Base-by-base conservation (phyloP, 1,140 invertebrate genomes). In the Bacillus rossius region DNA sequence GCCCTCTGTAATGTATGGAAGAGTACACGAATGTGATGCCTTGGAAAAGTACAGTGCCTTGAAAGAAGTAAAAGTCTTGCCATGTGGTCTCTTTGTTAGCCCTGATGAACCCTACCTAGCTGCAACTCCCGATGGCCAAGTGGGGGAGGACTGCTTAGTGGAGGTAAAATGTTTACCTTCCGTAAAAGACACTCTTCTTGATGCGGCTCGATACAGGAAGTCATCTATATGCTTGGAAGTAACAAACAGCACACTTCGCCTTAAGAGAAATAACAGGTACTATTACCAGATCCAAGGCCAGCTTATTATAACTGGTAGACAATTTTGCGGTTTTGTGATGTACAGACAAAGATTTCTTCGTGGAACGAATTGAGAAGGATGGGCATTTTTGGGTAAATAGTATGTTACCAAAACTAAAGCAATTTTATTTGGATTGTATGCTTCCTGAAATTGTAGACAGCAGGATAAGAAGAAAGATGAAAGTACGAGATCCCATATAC, bases 101-200 rank as follows among this genome's bases (percentile, higher is more conserved):
- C 7, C 16, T 41, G 55, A 59, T 23, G 19, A 40, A 5, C 55
- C 55, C 16, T 59, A 10, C 40, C 55, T 69, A 43, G 67, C 52
- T 16, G 64, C 63, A 40, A 65, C 61, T 16, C 64, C 65, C 8
- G 63, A 69, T 61, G 61, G 67, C 5, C 37, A 67, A 8, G 59
- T 68, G 7, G 61, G 57, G 34, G 42, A 60, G 8, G 55, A 66
- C 48, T 42, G 55, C 14, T 40, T 68, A n/a, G 14, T 66, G 1
- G 65, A 69, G 57, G 50, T 65, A 4, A 60, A 60, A 29, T 59
- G 58, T 34, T 26, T 55, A 8, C 23, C 53, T 13, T 59, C 14
- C 13, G 41, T 59, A 4, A 17, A 48, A 23, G 50, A 34, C 23
- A 8, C 23, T 8, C 17, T 45, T 13, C 17, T 20, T 45, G 23